A percentile compares a stretch with the other conserved stretches of the same genome.
These are phyloP conservation scores for Probaryconus sp. DNA, from an alignment of 1,140 invertebrate species.

Conservation along the genomic window DNA sequence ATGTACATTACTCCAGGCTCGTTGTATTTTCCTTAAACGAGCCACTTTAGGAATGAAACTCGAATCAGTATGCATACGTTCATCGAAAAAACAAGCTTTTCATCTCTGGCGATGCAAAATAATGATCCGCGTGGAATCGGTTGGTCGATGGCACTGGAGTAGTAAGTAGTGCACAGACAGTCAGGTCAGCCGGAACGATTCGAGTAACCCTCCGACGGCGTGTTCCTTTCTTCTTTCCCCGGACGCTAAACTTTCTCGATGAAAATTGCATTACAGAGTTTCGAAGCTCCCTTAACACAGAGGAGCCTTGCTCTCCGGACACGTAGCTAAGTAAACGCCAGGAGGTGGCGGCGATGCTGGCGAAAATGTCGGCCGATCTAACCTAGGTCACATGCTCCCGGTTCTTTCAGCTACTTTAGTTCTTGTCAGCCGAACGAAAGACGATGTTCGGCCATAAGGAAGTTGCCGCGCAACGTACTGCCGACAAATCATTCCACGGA, in stretches of 20 bases:
- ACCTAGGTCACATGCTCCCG: constrained; percentile 54
- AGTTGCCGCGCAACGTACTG: constrained; percentile 56
- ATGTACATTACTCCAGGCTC: too few relatives aligned
- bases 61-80: constrained; percentile 24
- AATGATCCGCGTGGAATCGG: constrained; percentile 46
- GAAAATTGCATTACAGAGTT: constrained; percentile 75
- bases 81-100: constrained; percentile 48
- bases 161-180: constrained; percentile 20
- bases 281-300: constrained; percentile 46
- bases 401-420: constrained; percentile 50
- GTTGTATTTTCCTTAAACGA: constrained; percentile 10
- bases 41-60: constrained; percentile 36
- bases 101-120: constrained; percentile 49
- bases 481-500: constrained; percentile 71
- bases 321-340: constrained; percentile 49
- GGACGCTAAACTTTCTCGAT: constrained; percentile 71
- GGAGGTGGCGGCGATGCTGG: constrained; percentile 12
- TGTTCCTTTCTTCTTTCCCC: constrained; percentile 53
- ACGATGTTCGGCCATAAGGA: constrained; percentile 29
- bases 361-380: constrained; percentile 60
- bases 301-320: constrained; percentile 7
- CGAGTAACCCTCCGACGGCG: constrained; percentile 25
- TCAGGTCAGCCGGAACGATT: constrained; percentile 36
- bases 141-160: too few relatives aligned
- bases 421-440: constrained; percentile 43